These are phyloP conservation scores for Panurus biarmicus DNA, from an alignment of 2,113 vertebrate genomes.

Conservation along the genomic window DNA sequence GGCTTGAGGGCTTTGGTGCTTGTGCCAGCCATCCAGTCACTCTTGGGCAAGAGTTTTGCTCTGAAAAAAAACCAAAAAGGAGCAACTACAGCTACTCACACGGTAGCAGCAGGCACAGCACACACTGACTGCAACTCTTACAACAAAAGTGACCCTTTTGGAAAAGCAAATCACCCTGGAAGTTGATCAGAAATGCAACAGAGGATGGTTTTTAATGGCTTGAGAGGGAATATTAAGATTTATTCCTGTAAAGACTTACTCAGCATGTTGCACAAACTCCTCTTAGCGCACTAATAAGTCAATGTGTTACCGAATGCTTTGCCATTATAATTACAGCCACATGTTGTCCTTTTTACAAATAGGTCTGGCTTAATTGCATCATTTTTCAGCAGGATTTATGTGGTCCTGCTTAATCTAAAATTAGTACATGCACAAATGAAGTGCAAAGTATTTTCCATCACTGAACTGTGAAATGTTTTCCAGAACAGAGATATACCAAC, in stretches of 20 bases:
- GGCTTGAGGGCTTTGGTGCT: neutral
- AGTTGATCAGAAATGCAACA: conserved; percentile 21
- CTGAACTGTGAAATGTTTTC: conserved; percentile 54
- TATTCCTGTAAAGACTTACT: conserved; percentile 69
- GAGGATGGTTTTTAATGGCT: conserved; percentile 1
- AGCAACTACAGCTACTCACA: neutral
- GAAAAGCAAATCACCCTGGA: neutral
- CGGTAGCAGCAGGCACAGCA: neutral
- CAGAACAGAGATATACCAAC: conserved; percentile 33
- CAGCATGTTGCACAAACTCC: conserved; percentile 68
- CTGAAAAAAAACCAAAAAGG: neutral
- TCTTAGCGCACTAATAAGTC: conserved; percentile 71
- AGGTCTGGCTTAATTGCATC: conserved; percentile 69
- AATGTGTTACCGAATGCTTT: conserved; percentile 64
- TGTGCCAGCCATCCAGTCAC: neutral
- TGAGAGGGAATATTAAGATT: conserved; percentile 47
- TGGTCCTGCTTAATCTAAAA: conserved; percentile 69
- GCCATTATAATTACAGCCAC: conserved; percentile 71
- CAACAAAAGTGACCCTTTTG: neutral
- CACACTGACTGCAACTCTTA: neutral
- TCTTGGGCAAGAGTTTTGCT: neutral
- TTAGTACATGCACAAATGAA: conserved; percentile 70
- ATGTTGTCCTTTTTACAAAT: conserved; percentile 73
- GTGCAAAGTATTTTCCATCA: conserved; percentile 65
- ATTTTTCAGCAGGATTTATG: conserved; percentile 74